Evolutionary conservation across 1,140 invertebrate species (phyloP), one percentile per base, ranked within the genome.

Genomic region (Brachionus angularis): DNA sequence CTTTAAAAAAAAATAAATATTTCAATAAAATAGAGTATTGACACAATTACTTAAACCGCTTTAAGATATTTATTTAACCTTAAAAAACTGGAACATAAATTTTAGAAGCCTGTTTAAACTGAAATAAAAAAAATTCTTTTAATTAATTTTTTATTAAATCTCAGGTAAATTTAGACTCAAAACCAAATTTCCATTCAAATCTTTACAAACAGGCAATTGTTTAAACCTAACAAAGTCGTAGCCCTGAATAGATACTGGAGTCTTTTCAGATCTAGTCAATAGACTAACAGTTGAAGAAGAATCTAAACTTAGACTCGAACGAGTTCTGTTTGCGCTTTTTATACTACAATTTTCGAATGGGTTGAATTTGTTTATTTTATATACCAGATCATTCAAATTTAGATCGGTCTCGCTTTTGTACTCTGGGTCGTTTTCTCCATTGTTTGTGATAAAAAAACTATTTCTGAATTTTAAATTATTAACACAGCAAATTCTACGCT

Each of bases 111-210:
- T 50, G 10, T 55, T 55, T 55, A n/a, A 55, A 55, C 8, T 3
- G 16, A n/a, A 55, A 55, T 25, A 7, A 52, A 52, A 50, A 55
- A 33, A 18, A 16, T 34, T 16, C 34, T 34, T 18, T 14, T 3
- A 33, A 8, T 14, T 55, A 12, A 12, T 23, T 39, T 58, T 36
- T 42, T 36, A 39, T 23, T 18, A 23, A 42, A 14, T 58, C 12
- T 58, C 53, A 5, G 53, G 53, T 18, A 58, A 58, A 58, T 58
- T 58, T n/a, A 58, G 23, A 39, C 53, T 58, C 5, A 58, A 36
- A 16, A 58, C 53, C n/a, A 58, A 39, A 23, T 58, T 58, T 14
- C 53, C 53, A 29, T 58, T 58, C 25, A 58, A 16, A 58, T 58
- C 53, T 58, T 58, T 58, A 34, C 53, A 58, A 5, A 58, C 53